Base-by-base conservation (phyloP, 2,888 invertebrate genomes). In the Seladonia tumulorum region DNA sequence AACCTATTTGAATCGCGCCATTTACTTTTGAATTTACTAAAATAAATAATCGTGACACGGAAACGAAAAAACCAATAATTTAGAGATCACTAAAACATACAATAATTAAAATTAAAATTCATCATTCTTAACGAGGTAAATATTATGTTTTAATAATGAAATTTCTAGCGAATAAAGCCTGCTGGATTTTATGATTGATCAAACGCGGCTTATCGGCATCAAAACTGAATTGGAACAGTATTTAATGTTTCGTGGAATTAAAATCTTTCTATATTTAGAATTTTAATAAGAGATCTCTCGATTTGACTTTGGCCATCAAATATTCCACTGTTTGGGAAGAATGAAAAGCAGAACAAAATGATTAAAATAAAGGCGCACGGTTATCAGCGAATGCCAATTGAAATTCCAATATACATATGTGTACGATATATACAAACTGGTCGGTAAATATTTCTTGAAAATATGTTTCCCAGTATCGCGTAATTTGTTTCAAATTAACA, bases 401-500 rank as follows among this genome's bases (percentile, higher is more conserved):
- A 22, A 57, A 57, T 57, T 22, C 22, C 18, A 22, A 22, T 22
- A 57, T 42, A 42, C 35, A 35, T 35, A 35, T 35, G 35, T 35
- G 35, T 35, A 35, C 35, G 35, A 35, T 35, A 35, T 35, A 42
- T 42, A 42, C 1, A 57, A 5, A 5, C 22, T 22, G 16, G 3
- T 8, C 29, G 8, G 35, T 3, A 29, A 66, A 29, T 18, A 14
- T 66, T 66, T 35, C 35, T 16, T 66, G n/a, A 39, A 39, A 22
- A 35, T 68, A 68, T 68, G 39, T 68, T 39, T 39, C 39, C 8
- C 35, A 39, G 22, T 12, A 22, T 68, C 39, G 39, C 68, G 1
- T 68, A 68, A 42, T 68, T 39, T 1, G 35, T 68, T 68, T 68
- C 22, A 22, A 68, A 68, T 68, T 68, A 68, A 42, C 68, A 68